Conservation (phyloP, 2,797 vertebrate species). For the Mycteria americana region DNA sequence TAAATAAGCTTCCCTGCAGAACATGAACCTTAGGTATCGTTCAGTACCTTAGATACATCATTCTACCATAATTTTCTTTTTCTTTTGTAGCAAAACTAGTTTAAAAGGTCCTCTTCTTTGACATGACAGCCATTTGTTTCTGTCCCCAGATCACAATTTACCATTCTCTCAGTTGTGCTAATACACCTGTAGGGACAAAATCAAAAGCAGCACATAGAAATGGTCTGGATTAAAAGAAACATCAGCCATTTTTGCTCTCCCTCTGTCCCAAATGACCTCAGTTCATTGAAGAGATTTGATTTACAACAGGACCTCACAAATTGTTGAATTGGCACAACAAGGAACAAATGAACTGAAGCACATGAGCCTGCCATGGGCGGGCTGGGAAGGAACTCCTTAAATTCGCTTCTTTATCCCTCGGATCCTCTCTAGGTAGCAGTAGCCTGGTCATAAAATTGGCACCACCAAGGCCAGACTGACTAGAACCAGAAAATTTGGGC, state of each 20-base stretch:
- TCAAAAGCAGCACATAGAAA: neutral
- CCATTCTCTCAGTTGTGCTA: neutral
- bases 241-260: neutral
- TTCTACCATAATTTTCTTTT: too few species aligned
- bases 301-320: neutral
- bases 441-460: neutral
- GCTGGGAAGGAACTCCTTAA: neutral
- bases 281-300: neutral
- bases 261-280: neutral
- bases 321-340: neutral
- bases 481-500: neutral
- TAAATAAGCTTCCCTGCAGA: too few species aligned
- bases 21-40: too few species aligned
- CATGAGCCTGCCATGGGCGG: accelerated
- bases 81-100: neutral
- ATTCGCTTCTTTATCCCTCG: neutral
- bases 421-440: neutral
- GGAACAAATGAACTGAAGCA: neutral
- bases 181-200: neutral
- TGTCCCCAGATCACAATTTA: neutral
- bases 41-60: too few species aligned
- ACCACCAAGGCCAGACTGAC: neutral
- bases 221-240: neutral
- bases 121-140: neutral
- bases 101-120: neutral